Conservation (phyloP, 2,113 vertebrate species). For the Struthidea cinerea region DNA sequence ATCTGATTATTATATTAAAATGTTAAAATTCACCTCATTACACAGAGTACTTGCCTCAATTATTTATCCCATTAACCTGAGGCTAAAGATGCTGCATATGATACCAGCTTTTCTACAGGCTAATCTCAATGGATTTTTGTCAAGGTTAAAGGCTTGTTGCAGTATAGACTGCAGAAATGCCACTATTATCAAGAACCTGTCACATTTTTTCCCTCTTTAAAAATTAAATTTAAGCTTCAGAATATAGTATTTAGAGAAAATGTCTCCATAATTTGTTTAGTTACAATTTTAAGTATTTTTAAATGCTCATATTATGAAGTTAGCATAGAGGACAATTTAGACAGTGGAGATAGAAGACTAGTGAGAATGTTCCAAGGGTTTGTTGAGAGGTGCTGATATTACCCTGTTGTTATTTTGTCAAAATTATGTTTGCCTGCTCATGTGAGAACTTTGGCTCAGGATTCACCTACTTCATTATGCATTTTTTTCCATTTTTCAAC, state of each 20-base stretch:
- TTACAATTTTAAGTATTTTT: neutral
- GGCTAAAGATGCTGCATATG: slow-evolving; percentile 35
- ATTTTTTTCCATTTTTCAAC: neutral
- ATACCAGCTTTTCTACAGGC: slow-evolving; percentile 16
- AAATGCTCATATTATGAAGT: neutral
- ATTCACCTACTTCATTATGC: neutral
- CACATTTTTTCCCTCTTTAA: neutral
- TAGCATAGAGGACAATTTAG: neutral
- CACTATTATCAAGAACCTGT: neutral
- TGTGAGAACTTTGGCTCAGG: neutral
- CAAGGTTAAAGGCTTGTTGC: slow-evolving; percentile 42
- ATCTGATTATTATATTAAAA: slow-evolving; percentile 54
- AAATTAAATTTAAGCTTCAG: neutral
- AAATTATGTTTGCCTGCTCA: neutral
- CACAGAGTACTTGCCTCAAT: slow-evolving; percentile 27
- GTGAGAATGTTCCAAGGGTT: neutral
- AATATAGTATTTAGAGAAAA: neutral
- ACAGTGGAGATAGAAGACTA: neutral
- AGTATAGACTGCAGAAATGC: neutral
- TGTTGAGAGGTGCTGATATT: neutral
- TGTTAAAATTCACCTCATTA: slow-evolving; percentile 57
- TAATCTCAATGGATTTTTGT: slow-evolving; percentile 15
- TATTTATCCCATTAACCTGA: slow-evolving; percentile 61
- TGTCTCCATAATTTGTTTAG: neutral
- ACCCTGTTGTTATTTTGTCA: neutral